phyloP scores from a whole-genome alignment of 1,140 invertebrate genomes.

The Orussus abietinus region DNA sequence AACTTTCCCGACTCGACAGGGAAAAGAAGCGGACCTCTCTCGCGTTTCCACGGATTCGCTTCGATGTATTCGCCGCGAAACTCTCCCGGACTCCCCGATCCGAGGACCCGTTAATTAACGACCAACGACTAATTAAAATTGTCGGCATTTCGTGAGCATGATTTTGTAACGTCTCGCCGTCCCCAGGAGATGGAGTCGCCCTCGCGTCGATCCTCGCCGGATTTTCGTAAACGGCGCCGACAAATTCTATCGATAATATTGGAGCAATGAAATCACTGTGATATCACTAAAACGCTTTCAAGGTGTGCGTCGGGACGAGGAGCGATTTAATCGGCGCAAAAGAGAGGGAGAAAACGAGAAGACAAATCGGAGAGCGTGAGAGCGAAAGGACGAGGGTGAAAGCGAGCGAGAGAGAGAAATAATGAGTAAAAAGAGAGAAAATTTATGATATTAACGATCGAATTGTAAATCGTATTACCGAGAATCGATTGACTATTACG shows the following conservation, averaged over 20 bases:
- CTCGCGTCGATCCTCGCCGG: too few species aligned
- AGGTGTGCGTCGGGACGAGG: constrained; percentile 43
- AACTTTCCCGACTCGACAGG: too few species aligned
- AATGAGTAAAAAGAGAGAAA: constrained; percentile 25
- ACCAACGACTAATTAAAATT: too few species aligned
- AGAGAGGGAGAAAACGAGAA: constrained; percentile 12
- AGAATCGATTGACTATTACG: constrained; percentile 10
- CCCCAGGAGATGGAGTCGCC: too few species aligned
- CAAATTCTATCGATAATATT: constrained; percentile 52
- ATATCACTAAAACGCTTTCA: constrained; percentile 55
- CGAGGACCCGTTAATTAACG: too few species aligned
- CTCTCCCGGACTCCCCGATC: too few species aligned
- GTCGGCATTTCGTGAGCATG: too few species aligned
- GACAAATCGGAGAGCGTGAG: constrained; percentile 9
- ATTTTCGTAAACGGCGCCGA: too few species aligned
- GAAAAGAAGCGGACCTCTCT: too few species aligned
- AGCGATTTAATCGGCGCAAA: constrained; percentile 12
- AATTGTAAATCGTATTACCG: constrained; percentile 29
- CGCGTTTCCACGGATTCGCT: too few species aligned
- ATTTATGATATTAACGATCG: constrained; percentile 40
- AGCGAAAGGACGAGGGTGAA: constrained; percentile 7
- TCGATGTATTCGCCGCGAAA: too few species aligned
- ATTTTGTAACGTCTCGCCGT: too few species aligned
- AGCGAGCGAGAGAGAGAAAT: constrained; percentile 12
- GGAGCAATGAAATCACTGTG: constrained; percentile 55